Base-by-base conservation (phyloP, 2,113 vertebrate species). In the Festucalex cinctus region DNA sequence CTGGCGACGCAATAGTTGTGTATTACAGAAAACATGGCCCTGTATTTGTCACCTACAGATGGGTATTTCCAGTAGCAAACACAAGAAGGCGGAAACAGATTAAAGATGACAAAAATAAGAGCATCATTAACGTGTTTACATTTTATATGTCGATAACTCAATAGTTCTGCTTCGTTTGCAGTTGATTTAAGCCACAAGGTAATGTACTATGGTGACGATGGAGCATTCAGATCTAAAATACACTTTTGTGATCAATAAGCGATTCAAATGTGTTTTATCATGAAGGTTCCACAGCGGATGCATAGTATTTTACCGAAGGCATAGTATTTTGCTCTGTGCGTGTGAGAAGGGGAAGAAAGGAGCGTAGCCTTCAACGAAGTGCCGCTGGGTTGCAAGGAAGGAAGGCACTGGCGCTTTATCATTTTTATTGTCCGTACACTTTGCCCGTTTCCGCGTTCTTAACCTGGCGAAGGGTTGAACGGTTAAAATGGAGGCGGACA, bases 401-500 rank as follows among this genome's bases (percentile, higher is more conserved):
- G 71, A 76, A 79, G 81, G 77, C 69, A 65, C 63, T 69, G 82
- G 79, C 63, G 48, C 63, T 68, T 76, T 41, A 3, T 66, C 72
- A 54, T 61, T 77, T 51, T 87, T 86, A 70, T 89, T 83, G 67
- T 82, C 68, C 62, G 37, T 58, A 75, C 69, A 71, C 69, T 61
- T 65, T 56, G 71, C 56, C 75, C 73, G 69, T 77, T 81, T 85
- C 83, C 78, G 79, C 75, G 77, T 83, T 73, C 65, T 83, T 86
- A 83, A 86, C 82, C 85, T 86, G 89, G 86, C 79, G 86, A 80
- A 80, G 82, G 78, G 71, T 76, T 84, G 75, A 83, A 83, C 83
- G 78, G 71, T 80, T 73, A 85, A 85, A 86, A 93, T 93, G 92
- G 92, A 93, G 86, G 88, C 90, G 89, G 92, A 93, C 77, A 86